Evolutionary conservation across 1,140 invertebrate species (phyloP).

Genomic region (Solen grandis): DNA sequence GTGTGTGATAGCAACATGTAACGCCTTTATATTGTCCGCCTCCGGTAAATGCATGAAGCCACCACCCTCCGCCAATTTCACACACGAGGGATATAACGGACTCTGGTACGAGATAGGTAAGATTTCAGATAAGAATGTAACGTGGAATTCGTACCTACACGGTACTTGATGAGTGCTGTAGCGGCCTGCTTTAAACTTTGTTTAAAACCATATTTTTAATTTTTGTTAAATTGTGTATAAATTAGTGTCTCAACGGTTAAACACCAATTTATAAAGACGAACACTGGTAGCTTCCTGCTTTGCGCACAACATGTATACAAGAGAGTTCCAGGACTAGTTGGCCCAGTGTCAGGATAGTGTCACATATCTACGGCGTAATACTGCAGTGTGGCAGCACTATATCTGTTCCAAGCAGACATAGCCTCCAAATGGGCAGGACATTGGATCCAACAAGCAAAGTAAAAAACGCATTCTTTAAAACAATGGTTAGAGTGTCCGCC

Average conservation of each 20-base stretch:
- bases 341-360: no score
- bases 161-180: not conserved
- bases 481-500: not conserved
- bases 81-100: constrained; percentile 60
- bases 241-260: not conserved
- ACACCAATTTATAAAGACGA: no score
- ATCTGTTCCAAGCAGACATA: no score
- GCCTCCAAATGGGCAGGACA: no score
- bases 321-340: no score
- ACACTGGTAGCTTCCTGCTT: no score
- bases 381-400: no score
- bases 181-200: not conserved
- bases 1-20: no score
- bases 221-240: not conserved
- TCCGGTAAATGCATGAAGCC: constrained; percentile 55
- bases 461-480: not conserved
- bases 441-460: not conserved
- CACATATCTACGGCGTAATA: no score
- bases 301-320: no score
- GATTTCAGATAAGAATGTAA: not conserved
- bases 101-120: constrained; percentile 71
- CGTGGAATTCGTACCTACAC: not conserved
- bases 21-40: no score
- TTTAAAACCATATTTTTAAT: not conserved
- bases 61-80: constrained; percentile 55